Percentiles rank a stretch among this genome's conserved stretches.
Conservation (phyloP, 2,113 vertebrate species). For the Colaptes auratus region DNA sequence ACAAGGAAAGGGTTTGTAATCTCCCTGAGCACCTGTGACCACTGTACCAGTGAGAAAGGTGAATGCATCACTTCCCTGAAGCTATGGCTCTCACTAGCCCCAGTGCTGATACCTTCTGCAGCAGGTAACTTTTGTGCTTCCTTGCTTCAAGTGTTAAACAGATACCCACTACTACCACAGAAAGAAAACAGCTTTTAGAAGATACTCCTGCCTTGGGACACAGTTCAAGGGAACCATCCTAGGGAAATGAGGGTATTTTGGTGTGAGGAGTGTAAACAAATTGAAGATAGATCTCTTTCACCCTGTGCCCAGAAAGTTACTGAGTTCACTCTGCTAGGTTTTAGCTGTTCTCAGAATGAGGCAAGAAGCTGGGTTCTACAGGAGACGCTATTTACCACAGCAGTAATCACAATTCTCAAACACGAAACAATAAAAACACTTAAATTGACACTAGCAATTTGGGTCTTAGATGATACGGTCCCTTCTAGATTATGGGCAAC, state of each 20-base stretch:
- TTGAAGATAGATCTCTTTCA: neutral
- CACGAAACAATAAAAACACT: neutral
- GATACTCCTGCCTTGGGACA: neutral
- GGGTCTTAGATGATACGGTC: neutral
- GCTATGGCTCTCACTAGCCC: neutral
- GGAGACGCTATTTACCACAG: neutral
- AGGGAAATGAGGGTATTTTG: neutral
- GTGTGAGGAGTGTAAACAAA: neutral
- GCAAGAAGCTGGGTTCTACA: neutral
- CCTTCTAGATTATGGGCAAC: neutral
- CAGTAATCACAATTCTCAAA: neutral
- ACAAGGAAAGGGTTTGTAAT: fast-evolving
- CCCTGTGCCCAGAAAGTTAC: neutral
- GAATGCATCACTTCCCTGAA: neutral
- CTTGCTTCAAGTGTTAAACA: neutral
- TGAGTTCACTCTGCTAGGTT: neutral
- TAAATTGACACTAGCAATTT: neutral
- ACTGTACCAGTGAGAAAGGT: neutral
- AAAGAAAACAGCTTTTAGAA: neutral
- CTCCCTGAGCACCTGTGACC: neutral
- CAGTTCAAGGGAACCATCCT: neutral
- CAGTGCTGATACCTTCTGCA: fast-evolving
- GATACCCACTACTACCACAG: neutral
- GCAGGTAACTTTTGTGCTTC: neutral
- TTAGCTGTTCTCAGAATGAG: neutral